Evolutionary conservation across 2,888 invertebrate genomes (phyloP).

Genomic region (Caprella mutica): DNA sequence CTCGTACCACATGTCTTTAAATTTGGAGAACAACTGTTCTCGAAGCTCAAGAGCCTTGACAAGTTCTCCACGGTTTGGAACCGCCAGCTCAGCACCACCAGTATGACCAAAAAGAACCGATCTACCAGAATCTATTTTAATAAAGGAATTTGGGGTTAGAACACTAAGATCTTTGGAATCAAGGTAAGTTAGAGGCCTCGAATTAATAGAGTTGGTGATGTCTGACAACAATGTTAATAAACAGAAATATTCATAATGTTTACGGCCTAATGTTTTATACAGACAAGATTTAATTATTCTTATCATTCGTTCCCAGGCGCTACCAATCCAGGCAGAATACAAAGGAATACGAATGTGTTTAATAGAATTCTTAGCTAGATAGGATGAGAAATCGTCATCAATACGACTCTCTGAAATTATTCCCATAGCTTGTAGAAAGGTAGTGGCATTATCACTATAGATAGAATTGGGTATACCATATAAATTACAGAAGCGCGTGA

Average conservation of each 20-base stretch:
- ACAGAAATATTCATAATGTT: background rate
- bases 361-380: background rate
- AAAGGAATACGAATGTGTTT: background rate
- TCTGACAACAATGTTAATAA: background rate
- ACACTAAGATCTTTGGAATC: background rate
- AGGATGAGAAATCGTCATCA: background rate
- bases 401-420: background rate
- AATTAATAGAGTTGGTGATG: background rate
- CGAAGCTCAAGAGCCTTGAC: background rate
- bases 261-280: background rate
- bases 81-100: background rate
- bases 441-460: background rate
- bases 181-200: background rate
- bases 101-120: background rate
- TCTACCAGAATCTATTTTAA: background rate
- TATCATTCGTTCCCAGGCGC: background rate
- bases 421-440: background rate
- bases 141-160: background rate
- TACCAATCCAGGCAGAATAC: background rate
- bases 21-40: background rate
- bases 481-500: background rate
- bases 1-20: background rate
- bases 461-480: background rate
- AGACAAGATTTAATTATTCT: background rate
- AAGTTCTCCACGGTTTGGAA: background rate